These are phyloP conservation scores for Mellivora capensis DNA, from an alignment of 2,113 vertebrate genomes.

Conservation along the genomic window DNA sequence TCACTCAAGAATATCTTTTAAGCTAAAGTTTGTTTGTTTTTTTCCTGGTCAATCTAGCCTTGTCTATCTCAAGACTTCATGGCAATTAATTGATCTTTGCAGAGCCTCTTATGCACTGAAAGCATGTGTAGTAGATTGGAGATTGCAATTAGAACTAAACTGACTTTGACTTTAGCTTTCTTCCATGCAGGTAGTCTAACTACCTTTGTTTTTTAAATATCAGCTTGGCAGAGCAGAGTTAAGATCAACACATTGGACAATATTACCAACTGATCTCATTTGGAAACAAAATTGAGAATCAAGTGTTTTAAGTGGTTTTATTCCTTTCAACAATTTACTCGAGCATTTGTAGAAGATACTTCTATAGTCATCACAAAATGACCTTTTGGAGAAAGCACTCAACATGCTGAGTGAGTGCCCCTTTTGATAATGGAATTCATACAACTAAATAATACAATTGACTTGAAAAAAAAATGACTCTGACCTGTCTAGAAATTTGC, in stretches of 20 bases:
- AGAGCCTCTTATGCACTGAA: background rate
- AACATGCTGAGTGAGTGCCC: slow-evolving; percentile 33
- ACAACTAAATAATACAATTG: slow-evolving; percentile 15
- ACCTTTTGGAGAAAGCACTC: slow-evolving; percentile 57
- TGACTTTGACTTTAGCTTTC: slow-evolving; percentile 43
- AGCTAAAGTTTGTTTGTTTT: slow-evolving; percentile 3
- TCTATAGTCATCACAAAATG: slow-evolving; percentile 30
- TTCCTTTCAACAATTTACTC: slow-evolving; percentile 38
- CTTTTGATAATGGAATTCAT: slow-evolving; percentile 29
- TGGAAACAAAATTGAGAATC: slow-evolving; percentile 25
- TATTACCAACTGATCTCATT: slow-evolving; percentile 10
- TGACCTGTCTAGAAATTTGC: background rate
- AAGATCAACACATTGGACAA: background rate
- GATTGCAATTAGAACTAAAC: background rate
- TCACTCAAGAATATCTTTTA: slow-evolving; percentile 2
- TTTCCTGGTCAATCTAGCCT: background rate
- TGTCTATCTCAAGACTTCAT: background rate
- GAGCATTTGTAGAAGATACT: background rate
- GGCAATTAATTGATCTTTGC: slow-evolving; percentile 58
- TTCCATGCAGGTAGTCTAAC: slow-evolving; percentile 19
- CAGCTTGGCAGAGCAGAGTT: slow-evolving; percentile 24
- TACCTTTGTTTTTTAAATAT: slow-evolving; percentile 50
- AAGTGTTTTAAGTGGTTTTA: slow-evolving; percentile 10
- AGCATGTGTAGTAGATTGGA: background rate
- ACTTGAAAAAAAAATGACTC: background rate